Evolutionary conservation across 2,797 vertebrate species (phyloP), one percentile per base, ranked within the genome.

Genomic region (Dicrostonyx torquatus): DNA sequence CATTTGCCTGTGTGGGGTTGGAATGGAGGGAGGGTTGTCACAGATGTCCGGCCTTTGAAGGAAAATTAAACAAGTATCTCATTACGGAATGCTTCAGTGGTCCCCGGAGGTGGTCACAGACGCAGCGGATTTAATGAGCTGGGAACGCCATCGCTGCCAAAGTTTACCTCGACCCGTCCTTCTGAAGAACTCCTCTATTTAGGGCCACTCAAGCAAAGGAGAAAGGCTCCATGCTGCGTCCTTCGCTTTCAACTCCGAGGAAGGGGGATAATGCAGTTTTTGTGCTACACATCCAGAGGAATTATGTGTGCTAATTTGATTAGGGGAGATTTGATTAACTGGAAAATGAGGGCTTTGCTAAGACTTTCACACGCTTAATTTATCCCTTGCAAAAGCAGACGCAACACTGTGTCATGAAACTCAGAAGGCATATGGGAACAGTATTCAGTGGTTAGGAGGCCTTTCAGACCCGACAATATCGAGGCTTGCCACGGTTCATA

Each of bases 241-340:
- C 97, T 97, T 98, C 98, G 98, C 99, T 99, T 99, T 99, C 99
- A 99, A 99, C 99, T 99, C 99, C 83, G 98, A 97, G 98, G 98
- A 98, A 99, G 99, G 99, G 84, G 99, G 99, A 99, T 99, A 99
- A 99, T 99, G 98, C 99, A 99, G 99, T 99, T 99, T 99, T 98
- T 97, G 99, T 99, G 99, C 99, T 98, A 98, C 98, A 99, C 99
- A 99, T 99, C 99, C 99, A 99, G 99, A 99, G 99, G 99, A 99
- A 99, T 99, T 99, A 99, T 99, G 99, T 99, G 99, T 99, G 99
- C 99, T 99, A 99, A 99, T 99, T 99, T 99, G 99, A 99, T 99
- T 99, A 99, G 99, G 99, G 99, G 99, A 99, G 99, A 99, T 99
- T 99, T 99, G 99, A 99, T 99, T 99, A 99, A 99, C 99, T 99